Evolutionary conservation across 2,113 vertebrate species (phyloP).

Genomic region (Atlantisia rogersi): DNA sequence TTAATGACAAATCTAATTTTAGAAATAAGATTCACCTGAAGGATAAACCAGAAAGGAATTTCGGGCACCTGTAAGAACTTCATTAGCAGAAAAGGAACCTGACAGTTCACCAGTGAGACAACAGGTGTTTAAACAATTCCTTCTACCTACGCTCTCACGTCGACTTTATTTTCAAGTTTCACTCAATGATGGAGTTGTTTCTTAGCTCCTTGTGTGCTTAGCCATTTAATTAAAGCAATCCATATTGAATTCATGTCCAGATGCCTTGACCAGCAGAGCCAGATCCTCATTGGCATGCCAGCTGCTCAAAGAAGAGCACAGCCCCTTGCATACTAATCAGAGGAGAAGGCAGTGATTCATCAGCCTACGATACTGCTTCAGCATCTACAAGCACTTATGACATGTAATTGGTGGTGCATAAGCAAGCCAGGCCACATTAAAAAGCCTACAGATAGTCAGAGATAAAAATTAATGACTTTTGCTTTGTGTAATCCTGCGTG

Average conservation of each 20-base stretch:
- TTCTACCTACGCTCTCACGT: slow-evolving; percentile 29
- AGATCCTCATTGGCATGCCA: slow-evolving; percentile 86
- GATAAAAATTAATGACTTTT: slow-evolving; percentile 92
- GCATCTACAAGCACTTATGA: slow-evolving; percentile 88
- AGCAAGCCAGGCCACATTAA: slow-evolving; percentile 87
- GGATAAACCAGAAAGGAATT: not conserved
- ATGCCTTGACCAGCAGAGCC: slow-evolving; percentile 84
- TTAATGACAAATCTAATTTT: not conserved
- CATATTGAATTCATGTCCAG: slow-evolving; percentile 87
- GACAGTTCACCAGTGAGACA: slow-evolving; percentile 20
- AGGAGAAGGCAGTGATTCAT: slow-evolving; percentile 82
- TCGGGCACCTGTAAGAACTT: slow-evolving; percentile 15
- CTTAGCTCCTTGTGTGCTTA: slow-evolving; percentile 81
- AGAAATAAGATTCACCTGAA: not conserved
- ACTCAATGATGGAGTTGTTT: slow-evolving; percentile 84
- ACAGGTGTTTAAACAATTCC: slow-evolving; percentile 61
- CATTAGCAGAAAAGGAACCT: not conserved
- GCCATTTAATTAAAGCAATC: slow-evolving; percentile 87
- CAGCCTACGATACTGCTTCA: slow-evolving; percentile 79
- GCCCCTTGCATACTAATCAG: slow-evolving; percentile 83
- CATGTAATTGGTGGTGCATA: slow-evolving; percentile 88
- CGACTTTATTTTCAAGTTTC: slow-evolving; percentile 80
- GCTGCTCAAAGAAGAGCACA: slow-evolving; percentile 80
- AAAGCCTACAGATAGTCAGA: slow-evolving; percentile 87
- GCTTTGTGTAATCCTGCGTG: slow-evolving; percentile 86